Base-by-base conservation (phyloP, 2,888 invertebrate species). In the Drosophila demipolita region DNA sequence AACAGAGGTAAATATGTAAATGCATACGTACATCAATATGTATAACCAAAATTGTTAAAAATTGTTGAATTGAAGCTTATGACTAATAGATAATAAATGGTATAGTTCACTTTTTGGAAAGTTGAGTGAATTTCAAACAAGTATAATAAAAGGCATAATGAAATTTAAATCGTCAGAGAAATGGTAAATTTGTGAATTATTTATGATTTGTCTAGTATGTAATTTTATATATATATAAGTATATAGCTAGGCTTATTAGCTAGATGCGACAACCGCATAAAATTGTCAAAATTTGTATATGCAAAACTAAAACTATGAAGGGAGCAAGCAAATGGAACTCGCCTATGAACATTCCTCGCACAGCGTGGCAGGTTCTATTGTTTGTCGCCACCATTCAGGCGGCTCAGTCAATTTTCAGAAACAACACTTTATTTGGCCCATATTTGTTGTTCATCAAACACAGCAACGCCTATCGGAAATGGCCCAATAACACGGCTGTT, bases 351-450 rank as follows among this genome's bases (percentile, higher is more conserved):
- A n/a, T 29, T 29, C 7, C 1, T n/a, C 11, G 15, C 49, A 29
- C 17, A 49, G 15, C 45, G 49, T 33, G 6, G 35, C 42, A 59
- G 48, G 52, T 63, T 64, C 54, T 32, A 58, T 52, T 64, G 58
- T 53, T 78, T 72, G 74, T 75, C 65, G 50, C 80, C 58, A 59
- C 75, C 78, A 73, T 80, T 83, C 73, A 65, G 68, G 74, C 48
- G 69, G 72, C 80, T 74, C 78, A 88, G 86, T 86, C 83, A 84
- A 87, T 87, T 87, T 87, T 72, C 80, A 82, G 83, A 84, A 88
- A 88, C 88, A 84, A 88, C 88, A 87, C 84, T 84, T 84, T 81
- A 87, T 87, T 88, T 84, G 82, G 74, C 75, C 74, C 83, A 86
- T 84, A 86, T 86, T 75, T 72, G 82, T 72, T 86, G 82, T 86